phyloP scores from a whole-genome alignment of 2,113 vertebrate genomes.

The Artemisiospiza belli region DNA sequence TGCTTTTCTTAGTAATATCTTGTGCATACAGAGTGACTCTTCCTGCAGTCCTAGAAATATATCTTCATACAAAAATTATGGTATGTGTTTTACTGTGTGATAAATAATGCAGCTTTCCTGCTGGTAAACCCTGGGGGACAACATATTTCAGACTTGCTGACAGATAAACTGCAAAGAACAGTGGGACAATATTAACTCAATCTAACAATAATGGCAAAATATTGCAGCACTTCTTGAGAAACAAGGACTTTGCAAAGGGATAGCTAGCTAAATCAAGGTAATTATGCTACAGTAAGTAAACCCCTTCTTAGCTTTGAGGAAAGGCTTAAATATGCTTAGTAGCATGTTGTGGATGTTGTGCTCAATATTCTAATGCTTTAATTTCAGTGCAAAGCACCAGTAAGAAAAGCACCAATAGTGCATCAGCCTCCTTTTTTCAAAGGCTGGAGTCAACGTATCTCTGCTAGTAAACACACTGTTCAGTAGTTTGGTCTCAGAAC shows the following conservation, averaged over 20 bases:
- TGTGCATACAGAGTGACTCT: neutral
- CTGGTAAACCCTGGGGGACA: neutral
- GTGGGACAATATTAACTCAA: neutral
- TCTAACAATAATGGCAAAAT: neutral
- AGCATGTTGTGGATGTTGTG: neutral
- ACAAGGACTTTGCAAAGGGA: neutral
- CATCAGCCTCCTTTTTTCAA: neutral
- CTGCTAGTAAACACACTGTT: neutral
- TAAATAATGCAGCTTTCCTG: constrained; percentile 3
- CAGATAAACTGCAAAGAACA: neutral
- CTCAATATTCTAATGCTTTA: neutral
- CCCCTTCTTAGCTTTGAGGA: neutral
- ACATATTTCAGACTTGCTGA: neutral
- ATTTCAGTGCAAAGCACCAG: neutral
- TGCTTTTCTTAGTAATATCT: neutral
- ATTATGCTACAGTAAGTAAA: neutral
- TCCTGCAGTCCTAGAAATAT: neutral
- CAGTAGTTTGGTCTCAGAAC: neutral
- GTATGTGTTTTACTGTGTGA: neutral
- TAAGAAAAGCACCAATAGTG: neutral
- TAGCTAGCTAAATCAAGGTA: neutral
- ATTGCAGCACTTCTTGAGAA: neutral
- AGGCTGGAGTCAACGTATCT: neutral
- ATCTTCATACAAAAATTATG: neutral
- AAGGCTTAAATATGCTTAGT: neutral